A percentile compares a stretch with the other conserved stretches of the same genome.
Conservation (phyloP, 2,888 invertebrate genomes). For the Nycteola revayana region DNA sequence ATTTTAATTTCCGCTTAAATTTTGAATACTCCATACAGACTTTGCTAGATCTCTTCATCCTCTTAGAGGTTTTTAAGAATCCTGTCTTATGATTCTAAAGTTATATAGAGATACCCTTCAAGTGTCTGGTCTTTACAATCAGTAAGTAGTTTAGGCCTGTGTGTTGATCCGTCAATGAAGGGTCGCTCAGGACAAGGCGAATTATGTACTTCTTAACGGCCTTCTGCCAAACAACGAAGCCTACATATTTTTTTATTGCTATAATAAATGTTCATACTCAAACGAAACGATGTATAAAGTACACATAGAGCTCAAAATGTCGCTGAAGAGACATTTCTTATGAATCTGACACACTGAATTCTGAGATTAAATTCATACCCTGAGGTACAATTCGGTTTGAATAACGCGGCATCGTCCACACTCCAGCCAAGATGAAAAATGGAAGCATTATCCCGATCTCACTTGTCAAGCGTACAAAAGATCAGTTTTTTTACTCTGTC, state of each 20-base stretch:
- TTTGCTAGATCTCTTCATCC: too few species aligned
- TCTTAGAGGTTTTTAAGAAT: too few species aligned
- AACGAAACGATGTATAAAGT: conserved; percentile 44
- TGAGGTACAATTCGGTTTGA: conserved; percentile 71
- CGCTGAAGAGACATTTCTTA: conserved; percentile 62
- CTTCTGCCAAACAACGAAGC: too few species aligned
- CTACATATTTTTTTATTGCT: conserved; percentile 20
- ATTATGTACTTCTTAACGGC: too few species aligned
- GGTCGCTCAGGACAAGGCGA: too few species aligned
- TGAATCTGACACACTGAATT: conserved; percentile 69
- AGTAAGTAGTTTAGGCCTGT: too few species aligned
- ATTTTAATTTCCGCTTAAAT: too few species aligned
- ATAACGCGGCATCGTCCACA: conserved; percentile 67
- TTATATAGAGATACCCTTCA: too few species aligned
- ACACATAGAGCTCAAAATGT: conserved; percentile 41
- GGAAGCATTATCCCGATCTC: conserved; percentile 69
- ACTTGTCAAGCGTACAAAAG: conserved; percentile 63
- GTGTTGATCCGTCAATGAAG: too few species aligned
- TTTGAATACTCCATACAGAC: too few species aligned
- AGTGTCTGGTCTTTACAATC: too few species aligned
- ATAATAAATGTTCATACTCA: conserved; percentile 38
- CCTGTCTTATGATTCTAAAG: too few species aligned
- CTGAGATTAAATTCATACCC: conserved; percentile 80
- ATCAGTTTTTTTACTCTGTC: conserved; percentile 41
- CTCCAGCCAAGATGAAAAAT: conserved; percentile 69